Evolutionary conservation across 2,797 vertebrate genomes (phyloP).

Genomic region (Hyperoplus lanceolatus): DNA sequence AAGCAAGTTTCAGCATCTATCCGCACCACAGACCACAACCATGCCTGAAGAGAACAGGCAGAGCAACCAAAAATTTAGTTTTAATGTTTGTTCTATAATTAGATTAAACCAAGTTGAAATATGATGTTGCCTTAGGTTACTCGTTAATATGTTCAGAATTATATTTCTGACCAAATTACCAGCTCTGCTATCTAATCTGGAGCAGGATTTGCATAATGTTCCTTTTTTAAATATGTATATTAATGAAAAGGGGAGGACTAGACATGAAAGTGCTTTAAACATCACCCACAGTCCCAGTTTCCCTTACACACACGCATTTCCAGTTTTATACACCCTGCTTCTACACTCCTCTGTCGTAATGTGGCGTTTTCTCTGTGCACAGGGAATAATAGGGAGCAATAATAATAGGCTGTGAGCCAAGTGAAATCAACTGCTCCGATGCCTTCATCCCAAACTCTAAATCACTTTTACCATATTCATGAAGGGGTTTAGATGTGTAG

Average conservation of each 20-base stretch:
- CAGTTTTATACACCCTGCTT: neutral
- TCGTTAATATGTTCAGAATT: conserved; percentile 79
- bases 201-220: conserved; percentile 82
- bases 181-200: conserved; percentile 76
- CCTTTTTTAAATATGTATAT: conserved; percentile 81
- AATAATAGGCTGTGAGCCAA: conserved; percentile 58
- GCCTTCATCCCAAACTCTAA: conserved; percentile 69
- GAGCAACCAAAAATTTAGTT: conserved; percentile 65
- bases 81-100: conserved; percentile 82
- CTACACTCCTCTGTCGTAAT: conserved; percentile 1
- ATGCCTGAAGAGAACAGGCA: conserved; percentile 31
- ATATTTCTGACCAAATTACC: conserved; percentile 79
- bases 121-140: conserved; percentile 76
- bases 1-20: conserved; percentile 18
- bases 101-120: conserved; percentile 77
- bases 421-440: conserved; percentile 62
- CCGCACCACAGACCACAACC: conserved; percentile 30
- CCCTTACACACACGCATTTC: neutral
- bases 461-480: conserved; percentile 64
- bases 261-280: conserved; percentile 68
- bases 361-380: conserved; percentile 38
- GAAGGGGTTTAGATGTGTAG: neutral
- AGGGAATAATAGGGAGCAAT: conserved; percentile 54
- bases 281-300: conserved; percentile 14
- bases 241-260: conserved; percentile 72